phyloP scores from a whole-genome alignment of 1,140 invertebrate genomes.

The Drosophila eugracilis region DNA sequence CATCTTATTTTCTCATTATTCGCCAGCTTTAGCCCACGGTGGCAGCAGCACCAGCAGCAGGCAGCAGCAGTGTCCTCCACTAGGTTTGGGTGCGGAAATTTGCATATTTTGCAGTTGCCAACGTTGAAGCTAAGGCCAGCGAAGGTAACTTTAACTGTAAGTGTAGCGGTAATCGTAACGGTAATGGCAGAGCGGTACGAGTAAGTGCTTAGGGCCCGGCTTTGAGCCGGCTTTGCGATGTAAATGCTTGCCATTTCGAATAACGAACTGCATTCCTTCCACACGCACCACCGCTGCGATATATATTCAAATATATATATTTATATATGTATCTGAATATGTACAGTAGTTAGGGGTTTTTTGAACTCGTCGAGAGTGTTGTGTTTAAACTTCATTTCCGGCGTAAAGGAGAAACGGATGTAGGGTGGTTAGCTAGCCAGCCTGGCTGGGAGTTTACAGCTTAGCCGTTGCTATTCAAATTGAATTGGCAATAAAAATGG shows the following conservation, averaged over 20 bases:
- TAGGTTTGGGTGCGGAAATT: conserved; percentile 31
- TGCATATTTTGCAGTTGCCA: conserved; percentile 54
- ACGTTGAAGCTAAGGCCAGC: conserved; percentile 17
- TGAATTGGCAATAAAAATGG: conserved; percentile 54
- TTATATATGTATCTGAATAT: too few relatives aligned
- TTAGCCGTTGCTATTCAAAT: conserved; percentile 44
- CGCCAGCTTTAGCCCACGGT: not conserved
- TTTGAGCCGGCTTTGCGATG: conserved; percentile 52
- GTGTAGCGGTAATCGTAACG: conserved; percentile 20
- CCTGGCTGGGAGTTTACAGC: conserved; percentile 35
- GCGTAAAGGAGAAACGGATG: conserved; percentile 8
- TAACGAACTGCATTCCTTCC: conserved; percentile 64
- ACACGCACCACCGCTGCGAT: conserved; percentile 22
- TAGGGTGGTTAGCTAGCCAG: not conserved
- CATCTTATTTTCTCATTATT: conserved; percentile 13
- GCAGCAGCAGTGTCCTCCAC: too few relatives aligned
- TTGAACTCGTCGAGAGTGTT: not conserved
- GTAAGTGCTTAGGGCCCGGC: conserved; percentile 26
- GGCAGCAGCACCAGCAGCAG: too few relatives aligned
- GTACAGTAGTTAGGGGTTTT: too few relatives aligned
- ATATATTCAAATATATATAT: conserved; percentile 19
- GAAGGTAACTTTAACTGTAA: conserved; percentile 15
- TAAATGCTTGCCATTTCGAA: conserved; percentile 58
- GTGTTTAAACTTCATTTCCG: conserved; percentile 56
- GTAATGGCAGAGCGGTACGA: conserved; percentile 2